These are phyloP conservation scores for Xenentodon cancila DNA, from an alignment of 2,797 vertebrate species.

Conservation along the genomic window DNA sequence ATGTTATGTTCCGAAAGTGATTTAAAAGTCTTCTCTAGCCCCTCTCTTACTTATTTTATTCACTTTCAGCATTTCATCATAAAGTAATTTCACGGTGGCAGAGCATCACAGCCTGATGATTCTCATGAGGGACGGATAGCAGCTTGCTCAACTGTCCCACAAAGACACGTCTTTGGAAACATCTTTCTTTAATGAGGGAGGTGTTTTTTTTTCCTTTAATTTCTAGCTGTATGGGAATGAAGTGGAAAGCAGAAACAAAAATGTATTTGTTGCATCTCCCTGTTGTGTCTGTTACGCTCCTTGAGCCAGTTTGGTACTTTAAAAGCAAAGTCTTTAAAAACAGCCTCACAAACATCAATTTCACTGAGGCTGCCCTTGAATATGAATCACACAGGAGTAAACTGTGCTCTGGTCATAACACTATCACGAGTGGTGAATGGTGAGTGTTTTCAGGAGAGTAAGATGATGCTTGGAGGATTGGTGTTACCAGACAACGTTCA, in stretches of 20 bases:
- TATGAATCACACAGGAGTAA: too few relatives aligned
- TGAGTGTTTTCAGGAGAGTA: too few relatives aligned
- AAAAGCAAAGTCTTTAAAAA: neutral
- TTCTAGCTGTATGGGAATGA: too few relatives aligned
- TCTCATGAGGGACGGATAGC: neutral
- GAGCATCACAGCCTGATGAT: neutral
- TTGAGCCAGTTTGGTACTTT: neutral
- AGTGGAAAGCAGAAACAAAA: neutral
- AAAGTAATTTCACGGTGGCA: neutral
- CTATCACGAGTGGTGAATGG: too few relatives aligned
- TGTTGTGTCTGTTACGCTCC: neutral
- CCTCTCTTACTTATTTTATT: constrained; percentile 14
- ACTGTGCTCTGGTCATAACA: too few relatives aligned
- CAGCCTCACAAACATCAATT: too few relatives aligned
- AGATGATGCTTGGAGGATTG: too few relatives aligned
- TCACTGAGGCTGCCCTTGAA: too few relatives aligned
- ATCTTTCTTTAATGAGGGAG: neutral
- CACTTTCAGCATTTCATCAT: neutral
- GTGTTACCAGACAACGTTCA: too few relatives aligned
- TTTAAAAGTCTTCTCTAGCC: neutral
- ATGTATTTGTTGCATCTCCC: neutral
- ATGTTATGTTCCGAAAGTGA: constrained; percentile 42
- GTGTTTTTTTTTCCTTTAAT: too few relatives aligned
- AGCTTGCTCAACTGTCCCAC: neutral
- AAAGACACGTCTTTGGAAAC: neutral